These are phyloP conservation scores for Lobophora halterata DNA, from an alignment of 2,888 invertebrate genomes.

Conservation along the genomic window DNA sequence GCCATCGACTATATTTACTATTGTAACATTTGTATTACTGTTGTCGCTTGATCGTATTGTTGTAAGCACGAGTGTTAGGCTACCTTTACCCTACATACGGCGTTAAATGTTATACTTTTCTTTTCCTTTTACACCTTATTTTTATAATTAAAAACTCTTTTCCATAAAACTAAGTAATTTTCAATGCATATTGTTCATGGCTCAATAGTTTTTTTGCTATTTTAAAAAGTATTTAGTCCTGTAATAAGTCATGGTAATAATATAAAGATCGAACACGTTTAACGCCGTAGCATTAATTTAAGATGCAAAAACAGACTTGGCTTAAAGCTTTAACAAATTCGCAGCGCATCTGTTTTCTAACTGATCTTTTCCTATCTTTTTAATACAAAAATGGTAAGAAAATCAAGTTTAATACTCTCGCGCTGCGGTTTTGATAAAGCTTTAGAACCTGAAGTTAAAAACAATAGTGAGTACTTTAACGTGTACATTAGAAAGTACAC, in stretches of 20 bases:
- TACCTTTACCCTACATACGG: constrained; percentile 53
- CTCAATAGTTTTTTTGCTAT: no score
- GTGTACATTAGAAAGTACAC: constrained; percentile 2
- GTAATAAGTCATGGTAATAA: no score
- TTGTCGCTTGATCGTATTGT: constrained; percentile 77
- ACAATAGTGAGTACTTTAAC: constrained; percentile 16
- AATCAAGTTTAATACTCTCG: constrained; percentile 19
- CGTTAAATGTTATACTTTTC: constrained; percentile 53
- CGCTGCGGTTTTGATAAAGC: constrained; percentile 30
- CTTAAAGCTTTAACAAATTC: constrained; percentile 40
- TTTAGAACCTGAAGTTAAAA: constrained; percentile 20
- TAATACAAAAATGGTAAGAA: constrained; percentile 20
- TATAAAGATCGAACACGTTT: constrained; percentile 50
- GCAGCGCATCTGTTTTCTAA: constrained; percentile 34
- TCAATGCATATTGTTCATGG: no score
- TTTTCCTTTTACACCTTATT: constrained; percentile 9
- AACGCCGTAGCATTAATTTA: constrained; percentile 46
- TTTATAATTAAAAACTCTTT: no score
- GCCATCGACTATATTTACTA: constrained; percentile 80
- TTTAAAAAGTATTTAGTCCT: no score
- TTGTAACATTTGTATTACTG: constrained; percentile 72
- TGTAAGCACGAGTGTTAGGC: constrained; percentile 76
- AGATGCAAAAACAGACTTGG: constrained; percentile 30
- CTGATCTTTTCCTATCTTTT: constrained; percentile 13
- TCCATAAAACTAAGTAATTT: no score